Evolutionary conservation across 2,113 vertebrate genomes (phyloP).

Genomic region (Caretta caretta): DNA sequence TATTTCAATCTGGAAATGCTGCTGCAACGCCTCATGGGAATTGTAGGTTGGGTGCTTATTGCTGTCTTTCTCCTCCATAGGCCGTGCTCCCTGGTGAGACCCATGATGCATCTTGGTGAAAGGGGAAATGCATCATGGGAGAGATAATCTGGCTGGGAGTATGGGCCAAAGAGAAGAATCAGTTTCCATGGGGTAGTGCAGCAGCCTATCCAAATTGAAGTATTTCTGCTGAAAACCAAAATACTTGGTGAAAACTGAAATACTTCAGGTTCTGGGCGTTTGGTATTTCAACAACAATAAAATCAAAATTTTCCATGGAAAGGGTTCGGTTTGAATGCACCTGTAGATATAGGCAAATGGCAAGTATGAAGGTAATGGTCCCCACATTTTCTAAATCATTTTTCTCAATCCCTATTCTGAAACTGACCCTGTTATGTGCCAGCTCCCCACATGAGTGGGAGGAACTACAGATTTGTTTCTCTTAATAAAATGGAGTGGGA

Average conservation of each 20-base stretch:
- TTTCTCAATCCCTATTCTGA: slow-evolving; percentile 40
- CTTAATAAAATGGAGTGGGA: neutral
- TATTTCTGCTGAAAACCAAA: neutral
- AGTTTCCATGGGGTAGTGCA: neutral
- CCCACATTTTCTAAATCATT: slow-evolving; percentile 23
- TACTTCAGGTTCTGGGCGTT: neutral
- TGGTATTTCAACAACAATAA: neutral
- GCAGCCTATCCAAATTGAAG: neutral
- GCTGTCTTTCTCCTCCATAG: neutral
- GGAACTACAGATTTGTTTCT: neutral
- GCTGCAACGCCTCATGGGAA: rapidly evolving
- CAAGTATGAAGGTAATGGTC: neutral
- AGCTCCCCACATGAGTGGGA: neutral
- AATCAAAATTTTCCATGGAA: neutral
- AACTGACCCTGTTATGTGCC: neutral
- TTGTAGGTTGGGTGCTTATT: neutral
- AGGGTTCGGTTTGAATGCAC: neutral
- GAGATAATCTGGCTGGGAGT: neutral
- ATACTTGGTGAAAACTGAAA: neutral
- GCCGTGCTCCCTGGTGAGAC: neutral
- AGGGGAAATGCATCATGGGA: rapidly evolving
- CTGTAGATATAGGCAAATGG: neutral
- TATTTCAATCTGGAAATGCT: neutral
- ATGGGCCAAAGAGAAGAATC: neutral
- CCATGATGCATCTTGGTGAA: neutral